These are phyloP conservation scores for Felis chaus DNA, from an alignment of 2,113 vertebrate genomes.

Conservation along the genomic window DNA sequence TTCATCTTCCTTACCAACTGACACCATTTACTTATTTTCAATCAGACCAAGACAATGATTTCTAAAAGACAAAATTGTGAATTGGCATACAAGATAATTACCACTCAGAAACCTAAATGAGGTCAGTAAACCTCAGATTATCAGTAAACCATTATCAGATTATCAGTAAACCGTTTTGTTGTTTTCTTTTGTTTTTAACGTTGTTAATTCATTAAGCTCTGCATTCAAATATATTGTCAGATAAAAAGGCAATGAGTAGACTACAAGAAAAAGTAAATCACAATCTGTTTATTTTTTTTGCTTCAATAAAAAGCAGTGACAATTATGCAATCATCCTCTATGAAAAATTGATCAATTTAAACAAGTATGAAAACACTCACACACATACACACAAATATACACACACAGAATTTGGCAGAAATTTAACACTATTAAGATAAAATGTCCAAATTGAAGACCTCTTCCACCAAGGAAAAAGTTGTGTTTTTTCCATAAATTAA, in stretches of 20 bases:
- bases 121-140: background rate
- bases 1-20: background rate
- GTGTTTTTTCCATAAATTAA: background rate
- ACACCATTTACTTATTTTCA: background rate
- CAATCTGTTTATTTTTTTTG: background rate
- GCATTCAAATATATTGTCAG: background rate
- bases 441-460: background rate
- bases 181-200: background rate
- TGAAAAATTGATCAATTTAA: background rate
- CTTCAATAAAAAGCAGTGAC: constrained; percentile 11
- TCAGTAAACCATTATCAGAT: background rate
- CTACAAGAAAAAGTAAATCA: constrained; percentile 10
- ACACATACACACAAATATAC: background rate
- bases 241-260: constrained; percentile 34
- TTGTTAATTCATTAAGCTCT: background rate
- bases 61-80: constrained; percentile 29
- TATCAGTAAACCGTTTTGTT: constrained; percentile 30
- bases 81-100: background rate
- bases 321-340: background rate
- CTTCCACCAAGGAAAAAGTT: background rate
- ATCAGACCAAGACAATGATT: background rate
- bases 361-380: background rate
- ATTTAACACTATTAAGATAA: background rate
- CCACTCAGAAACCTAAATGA: background rate
- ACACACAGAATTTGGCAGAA: background rate